A percentile compares a stretch with the other conserved stretches of the same genome.
phyloP scores from a whole-genome alignment of 1,140 invertebrate genomes.

The Atta texana region DNA sequence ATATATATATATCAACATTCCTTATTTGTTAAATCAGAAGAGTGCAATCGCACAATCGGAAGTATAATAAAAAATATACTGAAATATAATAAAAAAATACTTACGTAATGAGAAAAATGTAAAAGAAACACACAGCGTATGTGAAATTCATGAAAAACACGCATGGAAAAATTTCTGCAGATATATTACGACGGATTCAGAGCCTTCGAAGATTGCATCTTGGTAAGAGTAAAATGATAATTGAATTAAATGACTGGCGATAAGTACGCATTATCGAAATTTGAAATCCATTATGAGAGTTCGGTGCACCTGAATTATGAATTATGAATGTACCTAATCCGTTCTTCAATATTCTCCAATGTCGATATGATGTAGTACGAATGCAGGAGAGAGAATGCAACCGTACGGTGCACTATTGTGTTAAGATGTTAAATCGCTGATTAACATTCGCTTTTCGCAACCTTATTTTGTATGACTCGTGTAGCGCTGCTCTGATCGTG shows the following conservation, averaged over 20 bases:
- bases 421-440: not conserved
- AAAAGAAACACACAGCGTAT: not conserved
- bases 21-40: not conserved
- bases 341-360: not conserved
- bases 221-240: not conserved
- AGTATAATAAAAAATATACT: not conserved
- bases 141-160: not conserved
- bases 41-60: not conserved
- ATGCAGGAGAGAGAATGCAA: not conserved
- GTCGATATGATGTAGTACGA: not conserved
- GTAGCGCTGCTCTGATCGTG: constrained; percentile 30
- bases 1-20: not conserved
- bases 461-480: constrained; percentile 7
- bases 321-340: not conserved
- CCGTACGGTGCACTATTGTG: not conserved
- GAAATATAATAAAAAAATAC: not conserved
- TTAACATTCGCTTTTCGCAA: constrained; percentile 42
- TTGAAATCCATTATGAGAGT: not conserved
- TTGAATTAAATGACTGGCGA: constrained; percentile 18
- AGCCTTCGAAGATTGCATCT: not conserved
- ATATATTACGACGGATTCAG: not conserved
- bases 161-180: not conserved
- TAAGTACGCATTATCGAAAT: not conserved
- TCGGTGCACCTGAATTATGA: not conserved
- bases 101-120: not conserved